Base-by-base conservation (phyloP, 2,113 vertebrate species). In the Cercopithecus mona region DNA sequence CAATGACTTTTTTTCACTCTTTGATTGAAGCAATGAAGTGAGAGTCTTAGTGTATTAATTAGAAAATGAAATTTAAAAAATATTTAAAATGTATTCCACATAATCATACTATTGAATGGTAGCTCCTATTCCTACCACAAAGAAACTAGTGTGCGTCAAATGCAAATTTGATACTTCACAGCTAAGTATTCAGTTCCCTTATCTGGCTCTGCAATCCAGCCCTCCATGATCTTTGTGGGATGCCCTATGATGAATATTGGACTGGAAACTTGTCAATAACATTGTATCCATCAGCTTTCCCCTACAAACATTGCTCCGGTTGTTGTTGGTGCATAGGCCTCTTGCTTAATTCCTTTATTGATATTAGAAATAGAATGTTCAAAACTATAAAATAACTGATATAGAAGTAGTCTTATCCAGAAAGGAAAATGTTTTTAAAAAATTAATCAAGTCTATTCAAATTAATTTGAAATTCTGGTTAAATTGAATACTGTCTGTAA, bases 301-400 rank as follows among this genome's bases (percentile, higher is more conserved):
- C n/a, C 38, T 55, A 1, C 61, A 12, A 61, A 25, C 2, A 48
- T 25, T 82, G 8, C 9, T 78, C 6, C 22, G 6, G 5, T 61
- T 9, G 35, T 87, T 59, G 23, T 20, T 55, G 52, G 5, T 57
- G 20, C 57, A 2, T 57, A 75, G 92, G 9, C 16, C 75, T 27
- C 17, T 75, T 75, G 16, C 12, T 81, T 81, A 80, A 81, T 93
- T 76, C 16, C 6, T 89, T 93, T 70, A 10, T 93, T 84, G 59
- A 50, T 48, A 55, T 72, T 72, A 79, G 3, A 57, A 7, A 66
- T 2, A 76, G 4, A 55, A 55, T 43, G 1, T 73, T 66, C 55
- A 48, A 23, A 92, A 88, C 43, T 22, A 52, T n/a, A 64, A 79
- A 64, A n/a, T 50, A 7, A 75, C 25, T 72, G 5, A 48, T n/a